Conservation (phyloP, 2,113 vertebrate species). For the Falcunculus frontatus region DNA sequence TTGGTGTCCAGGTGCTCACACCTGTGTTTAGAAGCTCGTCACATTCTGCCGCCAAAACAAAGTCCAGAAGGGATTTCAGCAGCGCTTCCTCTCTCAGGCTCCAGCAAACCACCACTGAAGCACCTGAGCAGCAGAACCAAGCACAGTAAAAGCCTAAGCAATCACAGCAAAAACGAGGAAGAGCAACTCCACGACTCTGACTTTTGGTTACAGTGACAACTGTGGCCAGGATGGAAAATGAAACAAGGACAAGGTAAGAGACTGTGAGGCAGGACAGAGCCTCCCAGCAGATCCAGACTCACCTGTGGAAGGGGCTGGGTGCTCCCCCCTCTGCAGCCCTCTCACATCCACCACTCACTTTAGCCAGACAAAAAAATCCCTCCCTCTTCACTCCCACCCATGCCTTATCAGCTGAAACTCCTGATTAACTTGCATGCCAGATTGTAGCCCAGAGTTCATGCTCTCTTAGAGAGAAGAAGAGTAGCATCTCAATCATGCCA, state of each 20-base stretch:
- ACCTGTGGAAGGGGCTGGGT: background rate
- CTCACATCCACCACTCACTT: accelerated
- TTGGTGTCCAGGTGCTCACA: background rate
- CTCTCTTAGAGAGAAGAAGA: background rate
- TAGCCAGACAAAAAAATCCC: background rate
- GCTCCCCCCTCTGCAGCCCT: background rate
- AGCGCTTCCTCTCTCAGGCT: background rate
- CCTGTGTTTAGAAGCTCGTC: background rate
- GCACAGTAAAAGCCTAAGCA: background rate
- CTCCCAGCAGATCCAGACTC: background rate
- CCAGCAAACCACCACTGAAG: background rate
- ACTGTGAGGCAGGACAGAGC: background rate
- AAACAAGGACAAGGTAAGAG: background rate
- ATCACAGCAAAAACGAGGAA: background rate
- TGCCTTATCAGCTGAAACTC: background rate
- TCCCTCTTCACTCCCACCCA: background rate
- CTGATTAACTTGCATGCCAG: background rate
- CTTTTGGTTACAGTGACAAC: background rate
- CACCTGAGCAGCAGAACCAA: background rate
- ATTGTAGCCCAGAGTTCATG: background rate
- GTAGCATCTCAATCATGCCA: background rate
- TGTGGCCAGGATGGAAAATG: background rate
- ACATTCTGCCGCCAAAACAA: background rate
- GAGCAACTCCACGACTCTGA: background rate
- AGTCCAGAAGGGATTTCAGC: background rate